These are phyloP conservation scores for Sorex fumeus DNA, from an alignment of 2,113 vertebrate genomes.

Conservation along the genomic window DNA sequence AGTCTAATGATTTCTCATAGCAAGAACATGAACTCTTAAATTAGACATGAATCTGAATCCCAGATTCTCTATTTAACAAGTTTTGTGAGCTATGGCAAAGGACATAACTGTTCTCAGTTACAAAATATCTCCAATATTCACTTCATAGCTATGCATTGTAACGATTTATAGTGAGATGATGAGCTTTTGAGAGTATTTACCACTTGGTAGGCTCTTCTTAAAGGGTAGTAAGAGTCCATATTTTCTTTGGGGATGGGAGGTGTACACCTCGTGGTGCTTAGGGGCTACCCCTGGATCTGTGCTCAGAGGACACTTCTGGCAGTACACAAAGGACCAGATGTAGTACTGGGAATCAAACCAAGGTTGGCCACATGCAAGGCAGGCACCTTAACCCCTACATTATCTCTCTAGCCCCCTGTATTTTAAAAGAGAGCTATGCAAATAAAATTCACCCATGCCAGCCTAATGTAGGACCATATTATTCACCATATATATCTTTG, in stretches of 20 bases:
- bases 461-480: not conserved
- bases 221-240: not conserved
- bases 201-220: not conserved
- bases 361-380: no score
- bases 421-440: not conserved
- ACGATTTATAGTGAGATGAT: conserved; percentile 9
- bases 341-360: no score
- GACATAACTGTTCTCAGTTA: not conserved
- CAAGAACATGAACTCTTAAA: conserved; percentile 7
- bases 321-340: no score
- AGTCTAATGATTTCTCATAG: conserved; percentile 13
- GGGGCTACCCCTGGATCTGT: no score
- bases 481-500: not conserved
- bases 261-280: no score
- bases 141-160: conserved; percentile 13
- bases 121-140: not conserved
- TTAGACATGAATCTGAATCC: not conserved
- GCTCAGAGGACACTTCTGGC: no score
- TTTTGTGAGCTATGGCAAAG: not conserved
- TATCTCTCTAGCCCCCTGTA: not conserved
- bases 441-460: conserved; percentile 9
- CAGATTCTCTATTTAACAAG: not conserved
- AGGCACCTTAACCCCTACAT: no score
- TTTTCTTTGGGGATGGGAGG: not conserved
- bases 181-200: not conserved